A percentile compares a stretch with the other conserved stretches of the same genome.
Conservation (phyloP, 2,797 vertebrate genomes). For the Coendou prehensilis region DNA sequence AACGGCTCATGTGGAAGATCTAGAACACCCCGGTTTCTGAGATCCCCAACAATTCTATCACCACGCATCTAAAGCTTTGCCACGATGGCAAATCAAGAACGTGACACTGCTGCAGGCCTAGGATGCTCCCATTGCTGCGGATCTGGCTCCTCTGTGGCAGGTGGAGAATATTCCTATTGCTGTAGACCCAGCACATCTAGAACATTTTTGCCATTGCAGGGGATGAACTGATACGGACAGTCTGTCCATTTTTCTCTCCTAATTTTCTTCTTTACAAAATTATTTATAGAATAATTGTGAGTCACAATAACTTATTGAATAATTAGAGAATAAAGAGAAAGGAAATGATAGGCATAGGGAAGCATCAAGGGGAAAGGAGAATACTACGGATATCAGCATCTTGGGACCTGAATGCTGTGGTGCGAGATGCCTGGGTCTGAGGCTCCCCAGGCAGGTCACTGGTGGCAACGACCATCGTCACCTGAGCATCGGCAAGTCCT, state of each 20-base stretch:
- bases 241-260: neutral
- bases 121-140: accelerated
- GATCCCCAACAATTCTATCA: neutral
- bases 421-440: accelerated
- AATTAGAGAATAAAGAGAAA: neutral
- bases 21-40: accelerated
- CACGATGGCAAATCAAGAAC: too few relatives aligned
- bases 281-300: neutral
- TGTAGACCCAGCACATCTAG: neutral
- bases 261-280: neutral
- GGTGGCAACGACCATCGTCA: neutral
- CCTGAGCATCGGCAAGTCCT: accelerated
- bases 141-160: too few relatives aligned
- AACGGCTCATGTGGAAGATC: too few relatives aligned
- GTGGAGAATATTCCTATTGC: neutral
- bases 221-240: accelerated
- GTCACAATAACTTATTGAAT: neutral
- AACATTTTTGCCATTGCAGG: neutral
- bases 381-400: accelerated
- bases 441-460: neutral
- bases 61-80: too few relatives aligned
- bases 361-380: accelerated
- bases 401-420: accelerated
- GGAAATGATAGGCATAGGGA: neutral
- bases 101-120: too few relatives aligned